Conservation (phyloP, 2,888 invertebrate species). For the Drosophila kuntzei region DNA sequence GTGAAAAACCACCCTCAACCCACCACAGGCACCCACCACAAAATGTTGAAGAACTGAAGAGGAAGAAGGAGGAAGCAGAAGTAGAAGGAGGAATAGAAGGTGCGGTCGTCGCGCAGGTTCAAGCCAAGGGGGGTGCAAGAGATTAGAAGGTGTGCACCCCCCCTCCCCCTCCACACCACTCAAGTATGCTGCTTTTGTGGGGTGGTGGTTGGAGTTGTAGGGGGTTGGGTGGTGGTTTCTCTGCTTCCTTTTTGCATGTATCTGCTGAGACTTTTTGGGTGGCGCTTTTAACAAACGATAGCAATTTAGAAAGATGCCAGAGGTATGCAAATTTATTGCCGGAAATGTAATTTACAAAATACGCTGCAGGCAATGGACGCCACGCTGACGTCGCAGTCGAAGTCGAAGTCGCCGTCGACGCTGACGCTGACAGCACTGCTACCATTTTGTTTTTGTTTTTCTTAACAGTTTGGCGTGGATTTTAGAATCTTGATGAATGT, state of each 20-base stretch:
- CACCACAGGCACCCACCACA: neutral
- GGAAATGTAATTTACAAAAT: constrained; percentile 86
- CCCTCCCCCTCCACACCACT: too few species aligned
- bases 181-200: neutral
- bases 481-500: constrained; percentile 19
- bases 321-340: constrained; percentile 86
- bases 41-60: neutral
- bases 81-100: constrained; percentile 26
- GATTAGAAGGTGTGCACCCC: constrained; percentile 59
- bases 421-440: constrained; percentile 36
- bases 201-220: constrained; percentile 27
- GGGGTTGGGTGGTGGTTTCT: constrained; percentile 36
- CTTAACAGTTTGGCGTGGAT: constrained; percentile 6
- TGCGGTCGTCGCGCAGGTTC: constrained; percentile 42
- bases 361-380: constrained; percentile 80
- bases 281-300: constrained; percentile 81
- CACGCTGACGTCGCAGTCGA: constrained; percentile 39
- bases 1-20: constrained; percentile 19
- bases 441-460: constrained; percentile 31
- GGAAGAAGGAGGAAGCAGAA: neutral
- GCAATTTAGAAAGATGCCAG: constrained; percentile 85
- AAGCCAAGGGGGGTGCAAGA: constrained; percentile 33
- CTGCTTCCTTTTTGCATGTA: constrained; percentile 8
- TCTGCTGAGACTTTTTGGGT: constrained; percentile 51
- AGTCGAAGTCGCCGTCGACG: neutral